Percentiles rank a stretch among this genome's conserved stretches.
phyloP scores from a whole-genome alignment of 2,888 invertebrate species.

The Clunio marinus region DNA sequence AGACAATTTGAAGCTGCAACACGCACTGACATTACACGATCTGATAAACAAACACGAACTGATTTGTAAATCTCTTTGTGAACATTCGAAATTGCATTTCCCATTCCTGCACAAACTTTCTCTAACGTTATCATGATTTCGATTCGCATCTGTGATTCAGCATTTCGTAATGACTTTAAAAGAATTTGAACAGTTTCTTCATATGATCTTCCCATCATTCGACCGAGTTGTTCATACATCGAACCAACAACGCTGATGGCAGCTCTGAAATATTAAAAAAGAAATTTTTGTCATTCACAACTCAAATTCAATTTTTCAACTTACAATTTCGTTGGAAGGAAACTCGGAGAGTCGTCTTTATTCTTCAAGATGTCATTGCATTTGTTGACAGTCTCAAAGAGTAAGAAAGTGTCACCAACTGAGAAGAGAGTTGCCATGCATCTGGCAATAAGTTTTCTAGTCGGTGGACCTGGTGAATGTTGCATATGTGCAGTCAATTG shows the following conservation, averaged over 20 bases:
- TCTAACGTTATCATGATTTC: slow-evolving; percentile 97
- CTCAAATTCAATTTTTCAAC: slow-evolving; percentile 55
- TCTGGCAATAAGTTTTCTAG: slow-evolving; percentile 82
- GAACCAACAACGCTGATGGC: slow-evolving; percentile 93
- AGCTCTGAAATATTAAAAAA: slow-evolving; percentile 62
- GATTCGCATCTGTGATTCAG: slow-evolving; percentile 91
- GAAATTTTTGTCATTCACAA: slow-evolving; percentile 29
- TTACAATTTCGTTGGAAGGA: slow-evolving; percentile 90
- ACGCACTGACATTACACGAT: slow-evolving; percentile 87
- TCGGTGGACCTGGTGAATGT: slow-evolving; percentile 89
- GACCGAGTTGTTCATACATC: slow-evolving; percentile 95
- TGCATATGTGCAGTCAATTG: slow-evolving; percentile 87
- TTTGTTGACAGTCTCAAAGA: slow-evolving; percentile 96
- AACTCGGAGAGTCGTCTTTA: slow-evolving; percentile 96
- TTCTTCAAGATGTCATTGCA: slow-evolving; percentile 96
- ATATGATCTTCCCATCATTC: slow-evolving; percentile 98
- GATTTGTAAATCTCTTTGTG: slow-evolving; percentile 90
- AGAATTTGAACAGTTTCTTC: slow-evolving; percentile 95
- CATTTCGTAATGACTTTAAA: slow-evolving; percentile 83
- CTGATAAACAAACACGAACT: slow-evolving; percentile 79
- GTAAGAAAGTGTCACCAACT: slow-evolving; percentile 92
- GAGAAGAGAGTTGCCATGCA: slow-evolving; percentile 92
- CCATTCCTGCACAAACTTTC: slow-evolving; percentile 94
- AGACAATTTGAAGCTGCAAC: slow-evolving; percentile 91
- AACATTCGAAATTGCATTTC: slow-evolving; percentile 80